Base-by-base conservation (phyloP, 2,888 invertebrate genomes). In the Phaedon cochleariae region DNA sequence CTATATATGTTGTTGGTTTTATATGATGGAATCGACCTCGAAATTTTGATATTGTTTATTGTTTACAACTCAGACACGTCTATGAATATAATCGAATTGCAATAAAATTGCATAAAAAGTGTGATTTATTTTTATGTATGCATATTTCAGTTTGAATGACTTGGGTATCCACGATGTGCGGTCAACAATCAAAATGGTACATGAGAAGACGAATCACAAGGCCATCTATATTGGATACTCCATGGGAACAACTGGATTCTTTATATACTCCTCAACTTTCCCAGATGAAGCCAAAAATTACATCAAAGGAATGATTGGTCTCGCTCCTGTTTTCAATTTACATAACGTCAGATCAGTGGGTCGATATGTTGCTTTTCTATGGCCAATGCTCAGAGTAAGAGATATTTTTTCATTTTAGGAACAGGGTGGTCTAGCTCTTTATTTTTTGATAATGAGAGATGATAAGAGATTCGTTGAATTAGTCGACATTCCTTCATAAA, bases 201-300 rank as follows among this genome's bases (percentile, higher is more conserved):
- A 59, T n/a, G 9, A 59, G 31, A 64, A 54, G n/a, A 71, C 69
- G 18, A 57, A 68, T 10, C 49, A 51, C 2, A 64, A 62, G 49
- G 41, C 62, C 22, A 65, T 74, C 60, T 70, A 67, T 37, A 62
- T 72, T 22, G 74, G 74, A 9, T 71, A 67, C 45, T 69, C 68
- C 3, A 61, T 67, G 61, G 69, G 69, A 22, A 59, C 69, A 9
- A 67, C 63, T 21, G 48, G 52, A 22, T 67, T 67, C 58, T 67
- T 59, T 37, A 63, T 67, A 31, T 67, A 63, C 46, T 63, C 67
- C 10, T 57, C 61, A 7, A 58, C 63, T 17, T 65, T 64, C 49
- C 65, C 69, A 9, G 52, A 69, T 45, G 67, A 67, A 62, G 59
- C 65, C 22, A 62, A 65, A 52, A 15, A 49, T 17, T 46, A 55